Evolutionary conservation across 2,113 vertebrate species (phyloP).

Genomic region (Pleuronectes platessa): DNA sequence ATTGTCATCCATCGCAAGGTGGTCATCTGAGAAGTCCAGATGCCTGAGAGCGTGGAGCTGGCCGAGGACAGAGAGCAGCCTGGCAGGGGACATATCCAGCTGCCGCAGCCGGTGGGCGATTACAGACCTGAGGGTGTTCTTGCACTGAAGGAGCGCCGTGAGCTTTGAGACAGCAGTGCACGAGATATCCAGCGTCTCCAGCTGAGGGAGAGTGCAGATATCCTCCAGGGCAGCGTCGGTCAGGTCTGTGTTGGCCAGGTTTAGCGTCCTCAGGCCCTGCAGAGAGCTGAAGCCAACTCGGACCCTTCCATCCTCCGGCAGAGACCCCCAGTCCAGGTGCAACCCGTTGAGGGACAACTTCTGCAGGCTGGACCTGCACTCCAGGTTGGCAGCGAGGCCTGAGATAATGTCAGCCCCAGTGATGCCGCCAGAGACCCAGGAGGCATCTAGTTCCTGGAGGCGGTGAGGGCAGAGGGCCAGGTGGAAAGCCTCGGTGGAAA

Average conservation of each 20-base stretch:
- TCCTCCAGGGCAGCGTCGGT: slow-evolving; percentile 90
- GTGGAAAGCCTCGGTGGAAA: slow-evolving; percentile 90
- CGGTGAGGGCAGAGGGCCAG: slow-evolving; percentile 93
- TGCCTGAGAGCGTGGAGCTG: slow-evolving; percentile 89
- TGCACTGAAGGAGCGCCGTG: slow-evolving; percentile 87
- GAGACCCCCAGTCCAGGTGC: slow-evolving; percentile 84
- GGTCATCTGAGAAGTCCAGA: slow-evolving; percentile 95
- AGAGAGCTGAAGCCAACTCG: slow-evolving; percentile 87
- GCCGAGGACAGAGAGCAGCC: slow-evolving; percentile 88
- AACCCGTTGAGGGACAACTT: slow-evolving; percentile 83
- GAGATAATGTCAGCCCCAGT: slow-evolving; percentile 90
- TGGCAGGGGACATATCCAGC: slow-evolving; percentile 90
- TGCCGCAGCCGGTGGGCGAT: slow-evolving; percentile 89
- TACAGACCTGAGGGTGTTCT: slow-evolving; percentile 87
- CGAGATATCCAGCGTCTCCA: slow-evolving; percentile 95
- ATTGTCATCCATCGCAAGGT: slow-evolving; percentile 77
- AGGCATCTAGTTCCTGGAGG: slow-evolving; percentile 92
- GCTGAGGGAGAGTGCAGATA: slow-evolving; percentile 87
- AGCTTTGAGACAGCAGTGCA: slow-evolving; percentile 90
- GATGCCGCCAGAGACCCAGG: slow-evolving; percentile 89
- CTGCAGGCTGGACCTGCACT: slow-evolving; percentile 83
- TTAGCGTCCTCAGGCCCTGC: slow-evolving; percentile 86
- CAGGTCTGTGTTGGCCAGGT: slow-evolving; percentile 90
- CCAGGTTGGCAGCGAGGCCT: slow-evolving; percentile 88
- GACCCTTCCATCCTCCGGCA: slow-evolving; percentile 78